Evolutionary conservation across 2,113 vertebrate genomes (phyloP).

Genomic region (Rhea americana): DNA sequence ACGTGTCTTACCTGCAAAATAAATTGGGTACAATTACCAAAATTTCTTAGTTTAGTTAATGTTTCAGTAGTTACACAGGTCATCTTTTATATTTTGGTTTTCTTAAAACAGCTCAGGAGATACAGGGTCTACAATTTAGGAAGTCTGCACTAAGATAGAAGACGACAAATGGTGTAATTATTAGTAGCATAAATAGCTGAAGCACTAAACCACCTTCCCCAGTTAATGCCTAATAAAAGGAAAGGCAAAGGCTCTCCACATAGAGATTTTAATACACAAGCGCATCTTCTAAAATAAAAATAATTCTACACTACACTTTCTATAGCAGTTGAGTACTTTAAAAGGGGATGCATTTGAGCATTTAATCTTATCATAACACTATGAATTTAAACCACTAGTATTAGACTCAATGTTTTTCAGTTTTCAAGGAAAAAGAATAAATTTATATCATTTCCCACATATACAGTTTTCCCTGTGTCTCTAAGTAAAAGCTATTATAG

Average conservation of each 20-base stretch:
- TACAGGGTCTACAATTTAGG: neutral
- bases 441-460: neutral
- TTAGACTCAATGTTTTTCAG: neutral
- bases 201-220: neutral
- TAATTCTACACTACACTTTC: neutral
- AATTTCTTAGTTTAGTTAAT: neutral
- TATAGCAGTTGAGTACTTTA: neutral
- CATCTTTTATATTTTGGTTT: neutral
- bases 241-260: neutral
- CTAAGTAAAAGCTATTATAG: neutral
- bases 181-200: neutral
- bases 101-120: neutral
- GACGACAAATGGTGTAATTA: constrained; percentile 5
- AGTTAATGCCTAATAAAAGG: neutral
- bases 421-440: neutral
- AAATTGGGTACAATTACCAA: neutral
- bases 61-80: no score
- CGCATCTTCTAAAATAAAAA: neutral
- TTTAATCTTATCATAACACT: neutral
- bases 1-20: neutral
- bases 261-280: neutral
- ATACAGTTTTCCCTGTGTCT: neutral
- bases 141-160: neutral
- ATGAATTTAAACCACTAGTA: neutral
- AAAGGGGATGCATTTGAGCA: accelerated